Base-by-base conservation (phyloP, 2,113 vertebrate species). In the Salvator merianae region DNA sequence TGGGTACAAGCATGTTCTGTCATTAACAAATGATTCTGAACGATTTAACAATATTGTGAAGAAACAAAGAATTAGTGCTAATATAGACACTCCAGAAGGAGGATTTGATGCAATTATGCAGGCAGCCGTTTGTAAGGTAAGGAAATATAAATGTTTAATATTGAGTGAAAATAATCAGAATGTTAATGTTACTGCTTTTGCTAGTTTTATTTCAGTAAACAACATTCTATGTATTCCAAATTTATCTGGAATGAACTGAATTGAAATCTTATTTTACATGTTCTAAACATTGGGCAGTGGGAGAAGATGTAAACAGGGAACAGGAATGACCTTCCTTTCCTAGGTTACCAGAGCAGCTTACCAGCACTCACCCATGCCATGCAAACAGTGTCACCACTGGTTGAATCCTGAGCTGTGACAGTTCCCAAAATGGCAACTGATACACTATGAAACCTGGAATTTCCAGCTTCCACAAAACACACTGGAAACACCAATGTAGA, bases 61-160 rank as follows among this genome's bases (percentile, higher is more conserved):
- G 59, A 90, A 87, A 81, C 99, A 99, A 85, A 92, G 84, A 26
- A 97, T 99, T 70, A 98, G 98, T 36, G 98, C 97, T 79, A 99
- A 99, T 84, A 95, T 97, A 63, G 99, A 99, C 30, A 74, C 96
- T 34, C 97, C 97, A 1, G 99, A 99, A 88, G 96, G 98, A 53
- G 99, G 99, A 89, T 99, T 99, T 24, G 99, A 99, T 82, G 99
- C 98, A 80, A 95, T 99, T 87, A 98, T 99, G 98, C 99, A 99
- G 94, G 98, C 97, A 76, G 96, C 98, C 38, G 99, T 99, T 87
- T 99, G 99, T 90, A 98, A 98, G 97, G 99, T 99, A 96, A 92
- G 66, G 32, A 86, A 89, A 88, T 8, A 38, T 81, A 36, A 50
- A n/a, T 68, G 1, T 76, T 30, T 75, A 75, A 55, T 74, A 71